Evolutionary conservation across 1,140 invertebrate species (phyloP), one percentile per base, ranked within the genome.

Genomic region (Drosophila setifemur): DNA sequence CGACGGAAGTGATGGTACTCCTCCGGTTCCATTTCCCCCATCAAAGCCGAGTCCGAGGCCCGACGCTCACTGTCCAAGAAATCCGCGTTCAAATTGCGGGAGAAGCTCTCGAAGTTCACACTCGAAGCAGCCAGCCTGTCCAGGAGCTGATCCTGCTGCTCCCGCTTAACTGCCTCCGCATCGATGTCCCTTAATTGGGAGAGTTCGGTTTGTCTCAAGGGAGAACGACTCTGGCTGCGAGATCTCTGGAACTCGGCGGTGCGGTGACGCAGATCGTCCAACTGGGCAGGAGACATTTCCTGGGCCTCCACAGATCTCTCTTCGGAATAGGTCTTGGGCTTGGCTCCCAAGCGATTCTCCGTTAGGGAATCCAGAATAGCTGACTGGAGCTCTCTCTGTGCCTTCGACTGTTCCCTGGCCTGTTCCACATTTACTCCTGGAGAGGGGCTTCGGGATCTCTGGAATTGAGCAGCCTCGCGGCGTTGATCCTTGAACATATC

Each of bases 1-100:
- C 89, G 76, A 0, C 89, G 53, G 29, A 76, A 90, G 23, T 90
- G 89, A 60, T 90, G 89, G 54, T 90, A 90, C 12, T 90, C 89
- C 12, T 90, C 89, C 0, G 86, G 87, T 5, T 90, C 89, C 11
- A 90, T 7, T 0, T 89, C 57, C 0, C 71, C 67, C 9, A 90
- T 75, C 0, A 89, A 29, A 0, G 89, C 86, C 16, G 89, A 89
- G 16, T 90, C 89, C 0, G 89, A 90, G 1, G 85, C 89, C 1
- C 89, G 37, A 0, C 89, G 60, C 26, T 90, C 89, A 16, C 76
- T 85, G 3, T 89, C 89, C 12, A 89, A 43, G 6, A 90, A 90
- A 35, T 89, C 76, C 0, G 77, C 58, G 44, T 89, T 89, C 12
- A 89, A 23, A 18, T 89, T 64, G 0, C 76, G 64, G 0, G 88